phyloP scores from a whole-genome alignment of 2,888 invertebrate species.

The Amphimallon solstitiale region DNA sequence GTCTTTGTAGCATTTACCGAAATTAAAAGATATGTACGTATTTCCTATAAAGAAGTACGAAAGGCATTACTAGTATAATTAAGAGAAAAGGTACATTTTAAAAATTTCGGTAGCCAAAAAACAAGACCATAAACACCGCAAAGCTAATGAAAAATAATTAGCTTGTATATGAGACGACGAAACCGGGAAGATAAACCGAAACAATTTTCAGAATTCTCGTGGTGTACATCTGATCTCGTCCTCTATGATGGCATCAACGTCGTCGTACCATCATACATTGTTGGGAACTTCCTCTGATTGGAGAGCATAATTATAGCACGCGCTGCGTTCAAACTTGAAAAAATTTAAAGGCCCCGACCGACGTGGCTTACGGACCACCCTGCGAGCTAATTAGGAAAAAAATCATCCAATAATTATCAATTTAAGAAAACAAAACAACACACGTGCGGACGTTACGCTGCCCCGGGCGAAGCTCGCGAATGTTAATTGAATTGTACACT shows the following conservation, averaged over 20 bases:
- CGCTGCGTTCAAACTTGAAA: constrained; percentile 9
- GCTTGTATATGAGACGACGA: constrained; percentile 3
- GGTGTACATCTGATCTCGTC: constrained; percentile 10
- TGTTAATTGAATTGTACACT: constrained; percentile 54
- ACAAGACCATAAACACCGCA: not conserved
- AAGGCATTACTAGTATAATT: not conserved
- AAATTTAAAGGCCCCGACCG: constrained; percentile 18
- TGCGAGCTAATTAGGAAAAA: constrained; percentile 59
- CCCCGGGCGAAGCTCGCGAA: constrained; percentile 44
- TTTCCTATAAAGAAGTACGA: too few species aligned
- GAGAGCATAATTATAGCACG: constrained; percentile 22
- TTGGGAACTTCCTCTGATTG: constrained; percentile 17
- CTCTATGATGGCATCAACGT: too few species aligned
- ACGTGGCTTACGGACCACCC: constrained; percentile 53
- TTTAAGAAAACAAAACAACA: constrained; percentile 57
- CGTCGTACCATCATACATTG: too few species aligned
- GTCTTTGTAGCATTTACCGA: not conserved
- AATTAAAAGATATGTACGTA: not conserved
- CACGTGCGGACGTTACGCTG: constrained; percentile 22
- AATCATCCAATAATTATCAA: constrained; percentile 61
- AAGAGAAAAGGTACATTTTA: not conserved
- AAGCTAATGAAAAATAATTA: constrained; percentile 21
- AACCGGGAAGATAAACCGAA: not conserved
- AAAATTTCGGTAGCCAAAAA: not conserved
- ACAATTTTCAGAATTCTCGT: constrained; percentile 22